These are phyloP conservation scores for Oreochromis spilurus DNA, from an alignment of 2,113 vertebrate species.

Conservation along the genomic window DNA sequence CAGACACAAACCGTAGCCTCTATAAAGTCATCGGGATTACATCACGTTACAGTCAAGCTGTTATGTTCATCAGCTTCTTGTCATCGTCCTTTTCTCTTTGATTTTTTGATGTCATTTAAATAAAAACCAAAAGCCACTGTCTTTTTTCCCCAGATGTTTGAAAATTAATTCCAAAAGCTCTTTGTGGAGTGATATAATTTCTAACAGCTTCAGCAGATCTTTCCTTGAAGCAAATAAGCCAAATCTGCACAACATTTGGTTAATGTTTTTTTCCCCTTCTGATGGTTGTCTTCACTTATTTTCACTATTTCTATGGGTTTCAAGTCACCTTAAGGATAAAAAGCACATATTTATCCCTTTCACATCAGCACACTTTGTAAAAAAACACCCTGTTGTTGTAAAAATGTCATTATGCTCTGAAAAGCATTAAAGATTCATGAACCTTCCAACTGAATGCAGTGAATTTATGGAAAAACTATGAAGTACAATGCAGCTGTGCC, in stretches of 20 bases:
- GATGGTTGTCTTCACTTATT: not conserved
- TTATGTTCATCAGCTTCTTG: not conserved
- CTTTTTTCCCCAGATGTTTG: slow-evolving; percentile 16
- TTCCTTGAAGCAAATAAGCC: not conserved
- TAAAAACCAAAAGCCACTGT: not conserved
- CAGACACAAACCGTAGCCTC: not conserved
- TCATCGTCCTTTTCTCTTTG: not conserved
- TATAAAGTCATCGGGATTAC: not conserved
- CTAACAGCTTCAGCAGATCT: slow-evolving; percentile 1
- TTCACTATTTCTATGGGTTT: not conserved
- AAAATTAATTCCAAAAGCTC: not conserved
- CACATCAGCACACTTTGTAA: not conserved
- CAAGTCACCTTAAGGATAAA: not conserved
- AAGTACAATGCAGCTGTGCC: slow-evolving; percentile 68
- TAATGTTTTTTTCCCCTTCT: not conserved
- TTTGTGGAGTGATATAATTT: not conserved
- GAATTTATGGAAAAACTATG: slow-evolving; percentile 68
- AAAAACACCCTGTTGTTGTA: not conserved
- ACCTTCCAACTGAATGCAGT: not conserved
- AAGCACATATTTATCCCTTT: not conserved
- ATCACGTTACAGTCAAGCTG: not conserved
- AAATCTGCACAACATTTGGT: not conserved
- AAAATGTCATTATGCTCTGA: not conserved
- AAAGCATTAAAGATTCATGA: not conserved
- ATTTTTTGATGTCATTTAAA: not conserved